Evolutionary conservation across 2,797 vertebrate genomes (phyloP).

Genomic region (Halcyon badia): DNA sequence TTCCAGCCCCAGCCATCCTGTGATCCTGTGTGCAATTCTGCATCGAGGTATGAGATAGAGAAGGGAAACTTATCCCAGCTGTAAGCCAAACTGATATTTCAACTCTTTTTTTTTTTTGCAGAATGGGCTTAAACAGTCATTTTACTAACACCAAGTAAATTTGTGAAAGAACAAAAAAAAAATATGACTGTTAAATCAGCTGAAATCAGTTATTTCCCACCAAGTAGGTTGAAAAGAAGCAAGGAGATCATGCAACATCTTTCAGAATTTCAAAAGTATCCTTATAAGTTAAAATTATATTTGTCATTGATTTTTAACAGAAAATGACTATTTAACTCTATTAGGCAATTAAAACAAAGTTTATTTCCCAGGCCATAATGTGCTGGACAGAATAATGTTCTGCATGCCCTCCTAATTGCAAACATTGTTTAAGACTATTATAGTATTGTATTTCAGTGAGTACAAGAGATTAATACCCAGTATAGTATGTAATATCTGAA

Average conservation of each 20-base stretch:
- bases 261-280: background rate
- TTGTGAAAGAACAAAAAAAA: background rate
- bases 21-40: rapidly evolving
- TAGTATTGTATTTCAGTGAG: background rate
- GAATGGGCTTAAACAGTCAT: background rate
- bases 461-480: background rate
- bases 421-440: background rate
- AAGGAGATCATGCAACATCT: background rate
- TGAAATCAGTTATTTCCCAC: background rate
- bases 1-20: background rate
- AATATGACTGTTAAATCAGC: background rate
- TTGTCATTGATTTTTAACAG: background rate
- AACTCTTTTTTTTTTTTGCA: background rate
- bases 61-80: background rate
- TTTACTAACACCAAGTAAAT: rapidly evolving
- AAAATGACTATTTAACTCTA: background rate
- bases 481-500: background rate
- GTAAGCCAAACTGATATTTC: background rate
- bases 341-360: background rate
- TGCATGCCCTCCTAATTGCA: background rate
- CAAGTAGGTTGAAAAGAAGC: background rate
- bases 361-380: background rate
- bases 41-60: background rate
- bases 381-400: background rate
- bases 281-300: background rate